Conservation (phyloP, 2,888 invertebrate species). For the Ctenicera cuprea region DNA sequence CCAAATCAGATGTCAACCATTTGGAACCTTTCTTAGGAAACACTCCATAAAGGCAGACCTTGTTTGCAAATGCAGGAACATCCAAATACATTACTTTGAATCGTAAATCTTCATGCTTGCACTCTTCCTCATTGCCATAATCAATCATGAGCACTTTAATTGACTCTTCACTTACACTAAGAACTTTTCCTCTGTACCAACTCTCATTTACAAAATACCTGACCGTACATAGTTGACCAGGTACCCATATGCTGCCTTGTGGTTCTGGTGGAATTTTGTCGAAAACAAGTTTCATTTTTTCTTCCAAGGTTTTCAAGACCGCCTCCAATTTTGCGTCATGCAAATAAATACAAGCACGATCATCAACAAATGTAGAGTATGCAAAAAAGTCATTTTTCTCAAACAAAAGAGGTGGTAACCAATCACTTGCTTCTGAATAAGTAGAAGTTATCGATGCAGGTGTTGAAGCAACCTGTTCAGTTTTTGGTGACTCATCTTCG, state of each 20-base stretch:
- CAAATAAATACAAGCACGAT: constrained; percentile 71
- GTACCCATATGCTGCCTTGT: constrained; percentile 72
- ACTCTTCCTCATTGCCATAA: constrained; percentile 86
- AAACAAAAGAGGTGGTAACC: constrained; percentile 78
- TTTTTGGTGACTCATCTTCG: constrained; percentile 12
- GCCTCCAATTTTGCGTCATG: constrained; percentile 65
- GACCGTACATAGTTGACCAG: constrained; percentile 82
- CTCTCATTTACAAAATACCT: constrained; percentile 78
- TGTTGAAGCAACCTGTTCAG: background rate
- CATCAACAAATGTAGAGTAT: constrained; percentile 79
- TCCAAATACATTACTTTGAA: constrained; percentile 79
- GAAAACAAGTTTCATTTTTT: constrained; percentile 68
- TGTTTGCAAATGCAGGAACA: constrained; percentile 81
- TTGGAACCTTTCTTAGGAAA: constrained; percentile 69
- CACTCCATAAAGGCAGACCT: constrained; percentile 76
- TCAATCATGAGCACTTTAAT: constrained; percentile 84
- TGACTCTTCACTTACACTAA: constrained; percentile 70
- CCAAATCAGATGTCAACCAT: constrained; percentile 76
- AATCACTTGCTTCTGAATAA: constrained; percentile 71
- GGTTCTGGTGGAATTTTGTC: constrained; percentile 71
- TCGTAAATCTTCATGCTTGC: constrained; percentile 76
- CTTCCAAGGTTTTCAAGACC: constrained; percentile 63
- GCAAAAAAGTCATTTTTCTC: constrained; percentile 75
- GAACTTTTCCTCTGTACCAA: constrained; percentile 83
- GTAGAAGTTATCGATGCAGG: no score